phyloP scores from a whole-genome alignment of 2,113 vertebrate genomes.

The Sitta europaea region DNA sequence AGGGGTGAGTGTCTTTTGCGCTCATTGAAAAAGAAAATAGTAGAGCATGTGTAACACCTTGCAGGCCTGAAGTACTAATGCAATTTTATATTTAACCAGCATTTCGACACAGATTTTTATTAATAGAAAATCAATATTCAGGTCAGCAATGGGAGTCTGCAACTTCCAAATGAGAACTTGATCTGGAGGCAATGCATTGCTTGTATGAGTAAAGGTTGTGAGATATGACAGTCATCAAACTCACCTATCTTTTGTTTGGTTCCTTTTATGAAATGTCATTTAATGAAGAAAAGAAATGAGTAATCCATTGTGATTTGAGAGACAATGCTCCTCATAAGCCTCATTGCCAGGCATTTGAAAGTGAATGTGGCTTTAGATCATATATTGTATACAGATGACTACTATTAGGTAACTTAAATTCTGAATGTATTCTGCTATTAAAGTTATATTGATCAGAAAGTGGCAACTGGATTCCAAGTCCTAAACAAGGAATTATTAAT shows the following conservation, averaged over 20 bases:
- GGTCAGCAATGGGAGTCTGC: not conserved
- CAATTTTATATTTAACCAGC: not conserved
- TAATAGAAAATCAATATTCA: conserved; percentile 9
- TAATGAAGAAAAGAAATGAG: not conserved
- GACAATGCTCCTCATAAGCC: not conserved
- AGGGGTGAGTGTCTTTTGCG: not conserved
- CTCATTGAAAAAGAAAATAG: not conserved
- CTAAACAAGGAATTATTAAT: not conserved
- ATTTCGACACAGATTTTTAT: not conserved
- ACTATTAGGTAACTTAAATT: not conserved
- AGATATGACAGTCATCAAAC: not conserved
- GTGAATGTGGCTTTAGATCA: not conserved
- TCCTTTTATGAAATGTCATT: not conserved
- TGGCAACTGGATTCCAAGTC: not conserved
- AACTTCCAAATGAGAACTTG: not conserved
- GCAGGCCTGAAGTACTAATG: not conserved
- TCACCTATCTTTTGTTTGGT: not conserved
- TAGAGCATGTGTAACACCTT: not conserved
- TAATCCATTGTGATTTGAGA: not conserved
- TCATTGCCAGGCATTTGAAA: not conserved
- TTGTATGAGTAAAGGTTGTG: not conserved
- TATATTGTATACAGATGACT: not conserved
- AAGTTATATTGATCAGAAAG: conserved; percentile 18
- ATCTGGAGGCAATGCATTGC: not conserved
- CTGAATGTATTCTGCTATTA: not conserved